phyloP scores from a whole-genome alignment of 2,113 vertebrate genomes.

The Microcebus murinus region DNA sequence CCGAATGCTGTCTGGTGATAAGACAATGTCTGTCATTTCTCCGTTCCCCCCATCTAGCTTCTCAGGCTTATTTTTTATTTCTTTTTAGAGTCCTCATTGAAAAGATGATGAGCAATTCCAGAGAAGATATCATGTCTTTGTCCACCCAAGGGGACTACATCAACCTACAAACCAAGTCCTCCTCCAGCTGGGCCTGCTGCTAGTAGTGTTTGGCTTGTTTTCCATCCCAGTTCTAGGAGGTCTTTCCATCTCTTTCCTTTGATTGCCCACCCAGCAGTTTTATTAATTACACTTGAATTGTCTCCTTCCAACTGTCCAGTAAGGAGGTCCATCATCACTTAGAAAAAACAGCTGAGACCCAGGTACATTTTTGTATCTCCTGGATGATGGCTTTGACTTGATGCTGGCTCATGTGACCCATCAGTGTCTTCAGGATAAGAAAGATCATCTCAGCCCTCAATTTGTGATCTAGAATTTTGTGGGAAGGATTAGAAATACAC shows the following conservation, averaged over 20 bases:
- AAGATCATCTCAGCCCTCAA: background rate
- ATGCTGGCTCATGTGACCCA: background rate
- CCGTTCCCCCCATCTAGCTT: background rate
- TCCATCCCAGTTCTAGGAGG: background rate
- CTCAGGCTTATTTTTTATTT: background rate
- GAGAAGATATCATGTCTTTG: conserved; percentile 77
- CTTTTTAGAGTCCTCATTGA: conserved; percentile 86
- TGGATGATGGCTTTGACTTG: background rate
- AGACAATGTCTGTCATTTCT: background rate
- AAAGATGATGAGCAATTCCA: conserved; percentile 86
- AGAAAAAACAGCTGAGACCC: background rate
- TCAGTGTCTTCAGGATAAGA: background rate
- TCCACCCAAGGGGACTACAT: conserved; percentile 86
- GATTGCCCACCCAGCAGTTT: background rate
- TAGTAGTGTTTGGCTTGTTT: conserved; percentile 10
- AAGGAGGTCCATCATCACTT: background rate
- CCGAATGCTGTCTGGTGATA: background rate
- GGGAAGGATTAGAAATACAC: conserved; percentile 14
- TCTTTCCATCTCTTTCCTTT: conserved; percentile 7
- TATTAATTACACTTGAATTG: background rate
- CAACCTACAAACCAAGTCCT: conserved; percentile 79
- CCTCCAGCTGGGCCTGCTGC: conserved; percentile 86
- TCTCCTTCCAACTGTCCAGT: background rate
- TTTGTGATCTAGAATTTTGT: conserved; percentile 14
- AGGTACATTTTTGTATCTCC: background rate